Evolutionary conservation across 2,113 vertebrate genomes (phyloP).

Genomic region (Hippolais icterina): DNA sequence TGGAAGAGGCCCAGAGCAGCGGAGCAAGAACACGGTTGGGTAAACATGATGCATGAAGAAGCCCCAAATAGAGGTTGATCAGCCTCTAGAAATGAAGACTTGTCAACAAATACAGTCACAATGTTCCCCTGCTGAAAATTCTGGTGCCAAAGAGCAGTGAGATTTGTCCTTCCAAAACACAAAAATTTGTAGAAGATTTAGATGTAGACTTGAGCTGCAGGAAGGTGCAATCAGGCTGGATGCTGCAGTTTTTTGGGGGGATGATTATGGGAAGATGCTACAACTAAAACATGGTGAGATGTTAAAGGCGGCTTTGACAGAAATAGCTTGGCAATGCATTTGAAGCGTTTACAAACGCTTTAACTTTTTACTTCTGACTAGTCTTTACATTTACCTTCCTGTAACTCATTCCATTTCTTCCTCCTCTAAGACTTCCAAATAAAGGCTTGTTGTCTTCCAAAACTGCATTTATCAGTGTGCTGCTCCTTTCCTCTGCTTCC

Average conservation of each 20-base stretch:
- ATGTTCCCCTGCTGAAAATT: not conserved
- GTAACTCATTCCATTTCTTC: not conserved
- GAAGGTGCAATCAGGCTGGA: not conserved
- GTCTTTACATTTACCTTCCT: not conserved
- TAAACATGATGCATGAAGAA: not conserved
- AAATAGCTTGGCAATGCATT: not conserved
- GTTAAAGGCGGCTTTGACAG: not conserved
- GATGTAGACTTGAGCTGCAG: not conserved
- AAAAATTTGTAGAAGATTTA: not conserved
- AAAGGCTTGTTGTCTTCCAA: not conserved
- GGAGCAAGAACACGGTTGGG: not conserved
- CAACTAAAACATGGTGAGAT: not conserved
- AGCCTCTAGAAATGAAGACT: not conserved
- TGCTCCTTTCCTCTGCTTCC: not conserved
- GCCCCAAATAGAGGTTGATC: not conserved
- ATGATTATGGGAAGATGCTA: not conserved
- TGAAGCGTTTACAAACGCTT: not conserved
- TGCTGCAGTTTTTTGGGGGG: not conserved
- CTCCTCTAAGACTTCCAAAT: not conserved
- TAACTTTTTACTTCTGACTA: not conserved
- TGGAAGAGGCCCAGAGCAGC: not conserved
- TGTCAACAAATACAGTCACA: not conserved
- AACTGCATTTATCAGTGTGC: not conserved
- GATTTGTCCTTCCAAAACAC: not conserved
- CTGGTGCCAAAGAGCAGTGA: not conserved